These are phyloP conservation scores for Odontothrips loti DNA, from an alignment of 2,888 invertebrate genomes.

Conservation along the genomic window DNA sequence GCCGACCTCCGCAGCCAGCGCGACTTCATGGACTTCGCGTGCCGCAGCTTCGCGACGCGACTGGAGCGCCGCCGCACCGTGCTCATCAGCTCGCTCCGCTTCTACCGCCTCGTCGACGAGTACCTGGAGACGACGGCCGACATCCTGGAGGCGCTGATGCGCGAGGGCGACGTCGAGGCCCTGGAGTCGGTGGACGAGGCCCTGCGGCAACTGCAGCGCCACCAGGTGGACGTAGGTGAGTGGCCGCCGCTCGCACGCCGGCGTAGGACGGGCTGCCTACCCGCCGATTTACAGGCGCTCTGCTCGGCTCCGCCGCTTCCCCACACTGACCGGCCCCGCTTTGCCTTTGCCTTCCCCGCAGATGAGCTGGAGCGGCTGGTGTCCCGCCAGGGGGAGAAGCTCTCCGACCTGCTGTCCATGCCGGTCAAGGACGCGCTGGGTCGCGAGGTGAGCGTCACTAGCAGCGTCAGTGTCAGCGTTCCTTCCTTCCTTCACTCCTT, in stretches of 20 bases:
- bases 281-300: not conserved
- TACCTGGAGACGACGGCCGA: constrained; percentile 9
- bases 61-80: constrained; percentile 69
- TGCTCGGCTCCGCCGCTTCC: not conserved
- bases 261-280: not conserved
- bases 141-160: constrained; percentile 17
- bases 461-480: too few species aligned
- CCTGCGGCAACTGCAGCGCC: constrained; percentile 57
- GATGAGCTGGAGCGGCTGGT: constrained; percentile 64
- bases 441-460: constrained; percentile 53
- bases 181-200: constrained; percentile 55
- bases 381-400: constrained; percentile 68
- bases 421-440: constrained; percentile 74
- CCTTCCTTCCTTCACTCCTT: too few species aligned
- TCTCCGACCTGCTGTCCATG: constrained; percentile 71
- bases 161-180: constrained; percentile 50
- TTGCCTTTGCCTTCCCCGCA: constrained; percentile 43
- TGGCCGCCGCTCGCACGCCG: constrained; percentile 17
- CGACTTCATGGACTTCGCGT: constrained; percentile 79
- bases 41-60: constrained; percentile 69
- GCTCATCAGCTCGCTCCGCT: constrained; percentile 67
- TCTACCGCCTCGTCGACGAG: constrained; percentile 69
- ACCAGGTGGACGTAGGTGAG: constrained; percentile 58
- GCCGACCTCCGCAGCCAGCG: constrained; percentile 66
- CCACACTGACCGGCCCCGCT: not conserved